These are phyloP conservation scores for Ochropacha duplaris DNA, from an alignment of 2,888 invertebrate species.

Conservation along the genomic window DNA sequence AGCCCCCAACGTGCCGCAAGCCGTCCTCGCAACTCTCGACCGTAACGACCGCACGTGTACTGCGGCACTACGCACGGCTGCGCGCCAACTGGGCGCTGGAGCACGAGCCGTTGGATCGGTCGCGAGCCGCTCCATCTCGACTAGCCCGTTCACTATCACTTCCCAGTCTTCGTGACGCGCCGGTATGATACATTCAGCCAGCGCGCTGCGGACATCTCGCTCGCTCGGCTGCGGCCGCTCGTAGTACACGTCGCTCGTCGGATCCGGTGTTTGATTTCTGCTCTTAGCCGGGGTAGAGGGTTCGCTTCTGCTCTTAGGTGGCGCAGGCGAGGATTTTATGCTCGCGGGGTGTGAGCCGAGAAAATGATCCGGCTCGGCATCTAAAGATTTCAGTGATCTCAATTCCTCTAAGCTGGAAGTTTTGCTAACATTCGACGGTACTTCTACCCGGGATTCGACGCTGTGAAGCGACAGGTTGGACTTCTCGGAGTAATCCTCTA, in stretches of 20 bases:
- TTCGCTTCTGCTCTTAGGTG: conserved; percentile 19
- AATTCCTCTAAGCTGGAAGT: conserved; percentile 15
- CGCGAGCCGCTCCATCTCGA: conserved; percentile 86
- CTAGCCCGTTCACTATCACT: conserved; percentile 88
- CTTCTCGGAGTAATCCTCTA: conserved; percentile 67
- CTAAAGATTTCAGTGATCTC: conserved; percentile 32
- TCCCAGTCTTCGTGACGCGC: conserved; percentile 92
- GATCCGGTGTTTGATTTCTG: conserved; percentile 48
- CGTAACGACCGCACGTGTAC: conserved; percentile 93
- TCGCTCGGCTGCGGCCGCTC: conserved; percentile 33
- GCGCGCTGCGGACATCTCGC: conserved; percentile 67
- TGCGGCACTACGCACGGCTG: conserved; percentile 87
- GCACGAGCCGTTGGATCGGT: conserved; percentile 87
- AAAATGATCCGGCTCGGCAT: conserved; percentile 13
- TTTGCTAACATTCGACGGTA: conserved; percentile 6
- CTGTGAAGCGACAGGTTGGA: conserved; percentile 42
- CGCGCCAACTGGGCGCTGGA: conserved; percentile 86
- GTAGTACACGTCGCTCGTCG: conserved; percentile 39
- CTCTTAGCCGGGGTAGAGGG: conserved; percentile 40
- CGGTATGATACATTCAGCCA: conserved; percentile 66
- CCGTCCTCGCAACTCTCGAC: conserved; percentile 95
- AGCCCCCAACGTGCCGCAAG: conserved; percentile 91
- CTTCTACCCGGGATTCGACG: conserved; percentile 27
- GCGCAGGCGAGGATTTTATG: conserved; percentile 34
- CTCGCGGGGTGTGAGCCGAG: conserved; percentile 30